Evolutionary conservation across 2,113 vertebrate genomes (phyloP), one percentile per base, ranked within the genome.

Genomic region (Sceloporus undulatus): DNA sequence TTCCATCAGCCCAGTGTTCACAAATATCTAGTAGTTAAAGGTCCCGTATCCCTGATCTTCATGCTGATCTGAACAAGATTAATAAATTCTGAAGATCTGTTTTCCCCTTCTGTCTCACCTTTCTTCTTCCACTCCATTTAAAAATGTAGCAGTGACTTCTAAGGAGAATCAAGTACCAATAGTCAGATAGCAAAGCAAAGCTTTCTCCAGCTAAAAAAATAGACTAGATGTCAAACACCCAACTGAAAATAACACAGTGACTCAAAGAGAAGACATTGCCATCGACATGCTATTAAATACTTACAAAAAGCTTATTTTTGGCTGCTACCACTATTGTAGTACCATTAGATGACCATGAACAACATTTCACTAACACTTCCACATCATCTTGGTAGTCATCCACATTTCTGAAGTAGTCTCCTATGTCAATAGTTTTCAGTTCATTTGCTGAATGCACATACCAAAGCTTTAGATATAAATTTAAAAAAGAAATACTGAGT

Each of bases 251-350:
- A 87, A n/a, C 16, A 42, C 19, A 23, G 23, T 29, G 42, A 77
- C 25, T 19, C 25, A 68, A 19, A 40, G 4, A 9, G 38, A 77
- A 75, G 40, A 74, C 29, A 38, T 27, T 25, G 77, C 9, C 29
- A n/a, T 1, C 25, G 29, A 29, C 13, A 68, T 68, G 27, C 5
- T n/a, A 71, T 38, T 5, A 8, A 70, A 34, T 86, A 94, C 98
- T 98, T 96, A 99, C 99, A 95, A 98, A 97, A 85, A 97, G 97
- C 11, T 95, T 96, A 70, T 98, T 98, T 92, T 96, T 98, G 71
- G 98, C 98, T 18, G 97, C 98, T 85, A 97, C 98, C 88, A 98
- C 96, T 91, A 99, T 90, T 27, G 78, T 91, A n/a, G 95, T 90
- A 83, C 98, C 95, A 65, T 98, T 97, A 8, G 96, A 92, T 4